Conservation (phyloP, 1,140 invertebrate genomes). For the Bombyx mori region ASM3026992v2 NC_085127.1:838001-838500, state of each 20-base stretch:
- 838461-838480: too few species aligned
- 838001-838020: slow-evolving; percentile 30
- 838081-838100: slow-evolving; percentile 10
- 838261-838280: slow-evolving; percentile 50
- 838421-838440: background rate
- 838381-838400: too few species aligned
- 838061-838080: too few species aligned
- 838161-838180: background rate
- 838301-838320: too few species aligned
- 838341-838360: slow-evolving; percentile 17
- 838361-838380: slow-evolving; percentile 74
- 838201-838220: too few species aligned
- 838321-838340: too few species aligned
- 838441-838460: slow-evolving; percentile 75
- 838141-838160: too few species aligned
- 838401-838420: too few species aligned
- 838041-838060: too few species aligned
- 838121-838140: too few species aligned
- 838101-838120: slow-evolving; percentile 75
- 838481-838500: too few species aligned
- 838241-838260: background rate
- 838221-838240: too few species aligned
- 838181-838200: slow-evolving; percentile 76
- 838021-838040: slow-evolving; percentile 73
- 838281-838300: slow-evolving; percentile 70